Percentiles rank a stretch among this genome's conserved stretches.
These are phyloP conservation scores for Zosterops lateralis DNA, from an alignment of 2,113 vertebrate species.

Conservation along the genomic window DNA sequence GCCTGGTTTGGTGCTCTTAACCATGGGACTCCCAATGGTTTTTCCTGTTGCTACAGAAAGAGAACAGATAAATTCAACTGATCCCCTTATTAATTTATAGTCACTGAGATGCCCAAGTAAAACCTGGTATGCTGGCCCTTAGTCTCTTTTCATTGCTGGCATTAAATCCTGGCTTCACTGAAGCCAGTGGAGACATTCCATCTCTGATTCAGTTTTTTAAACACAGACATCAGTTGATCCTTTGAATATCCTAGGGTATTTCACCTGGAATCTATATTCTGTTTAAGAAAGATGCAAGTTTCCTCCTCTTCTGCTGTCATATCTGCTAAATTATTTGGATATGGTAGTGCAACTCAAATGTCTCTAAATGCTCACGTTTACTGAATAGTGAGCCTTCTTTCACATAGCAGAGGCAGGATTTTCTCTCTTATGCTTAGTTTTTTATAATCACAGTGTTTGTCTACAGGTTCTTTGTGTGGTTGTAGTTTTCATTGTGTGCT, in stretches of 20 bases:
- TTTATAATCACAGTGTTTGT: background rate
- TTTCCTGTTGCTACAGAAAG: background rate
- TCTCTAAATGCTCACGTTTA: background rate
- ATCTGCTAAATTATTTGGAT: background rate
- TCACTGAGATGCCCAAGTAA: background rate
- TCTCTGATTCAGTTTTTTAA: background rate
- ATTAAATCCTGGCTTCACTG: background rate
- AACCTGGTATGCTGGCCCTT: background rate
- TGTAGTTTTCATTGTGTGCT: background rate
- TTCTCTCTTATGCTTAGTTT: background rate
- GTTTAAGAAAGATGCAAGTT: background rate
- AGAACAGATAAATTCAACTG: background rate
- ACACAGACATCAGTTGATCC: background rate
- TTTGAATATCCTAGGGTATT: background rate
- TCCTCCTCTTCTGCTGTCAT: background rate
- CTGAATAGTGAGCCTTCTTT: background rate
- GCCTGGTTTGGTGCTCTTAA: background rate
- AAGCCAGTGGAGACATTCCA: background rate
- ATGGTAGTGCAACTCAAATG: background rate
- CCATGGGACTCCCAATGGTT: background rate
- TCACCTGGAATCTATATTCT: background rate
- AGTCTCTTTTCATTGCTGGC: background rate
- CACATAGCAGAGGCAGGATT: background rate
- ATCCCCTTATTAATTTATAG: background rate
- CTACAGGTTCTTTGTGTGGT: background rate